Base-by-base conservation (phyloP, 2,113 vertebrate genomes). In the Dromaius novaehollandiae region DNA sequence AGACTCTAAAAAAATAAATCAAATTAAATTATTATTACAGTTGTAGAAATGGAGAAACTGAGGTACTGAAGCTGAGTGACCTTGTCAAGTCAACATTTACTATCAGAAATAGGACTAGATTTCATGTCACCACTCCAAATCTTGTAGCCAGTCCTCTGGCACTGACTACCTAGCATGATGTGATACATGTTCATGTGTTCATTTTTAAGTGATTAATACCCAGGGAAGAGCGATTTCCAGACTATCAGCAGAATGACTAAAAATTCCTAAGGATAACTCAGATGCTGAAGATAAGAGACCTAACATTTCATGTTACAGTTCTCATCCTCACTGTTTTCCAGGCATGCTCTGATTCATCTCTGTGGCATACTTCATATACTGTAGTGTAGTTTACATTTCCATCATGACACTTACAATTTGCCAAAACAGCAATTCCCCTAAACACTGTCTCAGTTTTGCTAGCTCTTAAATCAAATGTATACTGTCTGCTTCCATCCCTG, bases 301-400 rank as follows among this genome's bases (percentile, higher is more conserved):
- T 38, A 64, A 63, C 22, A 20, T 82, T 90, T 84, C n/a, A 53
- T 18, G 55, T 55, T 74, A 73, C 30, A 51, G 3, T 60, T 82
- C 93, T 77, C 71, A 34, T 95, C 63, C 50, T 64, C 30, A 13
- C 78, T 79, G 75, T 64, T 91, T 63, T 76, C 81, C 50, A 80
- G 81, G 68, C 89, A 76, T 46, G 50, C 21, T 83, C 71, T 81
- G 84, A 93, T 95, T 94, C 82, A 94, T 51, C 38, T 75, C 82
- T 30, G 8, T 11, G 5, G 44, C 82, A 76, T 58, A 91, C 40
- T 91, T 80, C 21, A 13, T 42, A 30, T 48, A 64, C 44, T 53
- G 26, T 25, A 91, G 63, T 66, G 92, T 68, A 75, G 18, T 60
- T 50, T 44, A 5, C 18, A 32, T 85, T 92, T 93, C 70, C 75